Conservation (phyloP, 2,888 invertebrate species). For the Germaria angustata region DNA sequence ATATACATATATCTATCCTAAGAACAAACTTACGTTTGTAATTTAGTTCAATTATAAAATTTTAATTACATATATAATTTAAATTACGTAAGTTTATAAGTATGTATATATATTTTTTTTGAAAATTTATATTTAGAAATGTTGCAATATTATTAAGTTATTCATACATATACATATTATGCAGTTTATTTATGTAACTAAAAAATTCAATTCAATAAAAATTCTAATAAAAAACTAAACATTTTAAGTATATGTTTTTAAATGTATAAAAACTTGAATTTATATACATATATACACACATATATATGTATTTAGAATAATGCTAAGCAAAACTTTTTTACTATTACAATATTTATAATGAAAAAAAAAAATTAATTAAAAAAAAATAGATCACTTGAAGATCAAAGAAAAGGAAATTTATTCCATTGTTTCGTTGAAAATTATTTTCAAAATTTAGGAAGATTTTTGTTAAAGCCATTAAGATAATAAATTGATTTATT, state of each 20-base stretch:
- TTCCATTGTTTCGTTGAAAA: not conserved
- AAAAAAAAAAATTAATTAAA: not conserved
- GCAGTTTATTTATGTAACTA: slow-evolving; percentile 34
- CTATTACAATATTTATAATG: not conserved
- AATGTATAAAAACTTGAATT: not conserved
- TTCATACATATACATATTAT: slow-evolving; percentile 19
- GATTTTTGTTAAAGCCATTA: slow-evolving; percentile 26
- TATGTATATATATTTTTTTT: not conserved
- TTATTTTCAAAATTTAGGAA: slow-evolving; percentile 24
- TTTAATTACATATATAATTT: slow-evolving; percentile 27
- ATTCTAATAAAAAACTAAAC: slow-evolving; percentile 2
- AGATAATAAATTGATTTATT: not conserved
- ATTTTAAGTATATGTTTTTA: not conserved
- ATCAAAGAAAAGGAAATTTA: slow-evolving; percentile 6
- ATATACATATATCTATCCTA: not conserved
- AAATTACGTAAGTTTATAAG: slow-evolving; percentile 1
- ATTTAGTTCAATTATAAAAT: slow-evolving; percentile 27
- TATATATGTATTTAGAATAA: slow-evolving; percentile 6
- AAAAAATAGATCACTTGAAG: slow-evolving; percentile 36
- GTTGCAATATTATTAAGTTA: not conserved
- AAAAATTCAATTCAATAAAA: slow-evolving; percentile 35
- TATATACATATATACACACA: slow-evolving; percentile 15
- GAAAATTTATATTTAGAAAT: not conserved
- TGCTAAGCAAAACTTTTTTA: slow-evolving; percentile 15
- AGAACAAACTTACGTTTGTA: not conserved